Conservation (phyloP, 2,113 vertebrate species). For the Salvelinus alpinus region DNA sequence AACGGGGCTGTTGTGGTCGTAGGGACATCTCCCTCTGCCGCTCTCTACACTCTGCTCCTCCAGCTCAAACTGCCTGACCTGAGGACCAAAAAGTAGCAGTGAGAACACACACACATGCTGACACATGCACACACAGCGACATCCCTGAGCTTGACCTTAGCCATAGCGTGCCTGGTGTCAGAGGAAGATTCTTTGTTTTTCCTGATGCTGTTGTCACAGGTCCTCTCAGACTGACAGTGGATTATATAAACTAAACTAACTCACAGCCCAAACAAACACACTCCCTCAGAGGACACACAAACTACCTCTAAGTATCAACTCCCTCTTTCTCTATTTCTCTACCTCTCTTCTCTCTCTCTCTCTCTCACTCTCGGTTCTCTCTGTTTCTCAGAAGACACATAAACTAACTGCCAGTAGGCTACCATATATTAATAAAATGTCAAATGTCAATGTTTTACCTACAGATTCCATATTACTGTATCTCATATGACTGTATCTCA, state of each 20-base stretch:
- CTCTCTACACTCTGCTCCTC: constrained; percentile 81
- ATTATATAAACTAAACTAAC: not conserved
- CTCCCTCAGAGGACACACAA: not conserved
- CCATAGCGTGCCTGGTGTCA: not conserved
- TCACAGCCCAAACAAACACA: constrained; percentile 4
- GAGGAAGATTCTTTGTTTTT: not conserved
- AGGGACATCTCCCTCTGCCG: constrained; percentile 90
- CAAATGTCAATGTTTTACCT: too few relatives aligned
- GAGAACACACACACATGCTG: constrained; percentile 12
- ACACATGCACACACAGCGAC: not conserved
- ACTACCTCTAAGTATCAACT: not conserved
- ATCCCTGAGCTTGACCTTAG: not conserved
- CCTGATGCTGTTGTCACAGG: not conserved
- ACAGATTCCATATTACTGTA: too few relatives aligned
- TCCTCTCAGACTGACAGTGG: not conserved
- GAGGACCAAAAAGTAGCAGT: constrained; percentile 19
- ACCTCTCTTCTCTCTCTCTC: too few relatives aligned
- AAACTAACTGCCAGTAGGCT: not conserved
- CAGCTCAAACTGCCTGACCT: constrained; percentile 83
- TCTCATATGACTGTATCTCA: too few relatives aligned
- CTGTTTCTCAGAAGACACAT: not conserved
- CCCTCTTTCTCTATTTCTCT: too few relatives aligned
- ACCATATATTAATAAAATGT: too few relatives aligned
- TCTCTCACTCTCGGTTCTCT: too few relatives aligned
- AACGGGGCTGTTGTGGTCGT: constrained; percentile 87